Evolutionary conservation across 2,113 vertebrate species (phyloP).

Genomic region (Myotis yumanensis): DNA sequence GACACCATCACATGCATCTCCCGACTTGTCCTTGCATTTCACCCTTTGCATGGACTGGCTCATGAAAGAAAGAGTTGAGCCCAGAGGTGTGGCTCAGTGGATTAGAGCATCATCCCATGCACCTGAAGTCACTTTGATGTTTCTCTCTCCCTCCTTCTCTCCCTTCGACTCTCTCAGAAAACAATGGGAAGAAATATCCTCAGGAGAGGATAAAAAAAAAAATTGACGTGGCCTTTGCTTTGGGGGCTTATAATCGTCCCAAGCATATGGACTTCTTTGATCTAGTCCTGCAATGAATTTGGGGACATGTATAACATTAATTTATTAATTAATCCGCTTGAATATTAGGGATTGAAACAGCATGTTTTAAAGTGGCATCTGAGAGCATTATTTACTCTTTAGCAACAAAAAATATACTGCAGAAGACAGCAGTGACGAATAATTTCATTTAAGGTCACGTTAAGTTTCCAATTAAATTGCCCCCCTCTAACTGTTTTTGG

Average conservation of each 20-base stretch:
- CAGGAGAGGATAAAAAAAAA: background rate
- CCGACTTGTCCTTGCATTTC: background rate
- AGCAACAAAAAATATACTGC: background rate
- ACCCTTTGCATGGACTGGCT: background rate
- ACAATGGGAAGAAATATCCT: too few species aligned
- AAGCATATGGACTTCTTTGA: slow-evolving; percentile 19
- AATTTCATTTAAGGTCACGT: slow-evolving; percentile 37
- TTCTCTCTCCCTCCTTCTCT: too few species aligned
- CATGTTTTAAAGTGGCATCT: slow-evolving; percentile 25
- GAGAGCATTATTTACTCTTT: background rate
- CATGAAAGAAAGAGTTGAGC: background rate
- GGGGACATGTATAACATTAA: background rate
- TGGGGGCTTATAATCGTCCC: background rate
- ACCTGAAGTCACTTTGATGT: too few species aligned
- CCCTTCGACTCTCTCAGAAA: too few species aligned
- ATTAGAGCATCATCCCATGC: too few species aligned
- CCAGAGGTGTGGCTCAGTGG: too few species aligned
- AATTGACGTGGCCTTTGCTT: background rate
- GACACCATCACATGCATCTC: background rate
- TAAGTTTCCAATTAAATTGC: slow-evolving; percentile 59
- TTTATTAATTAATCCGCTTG: slow-evolving; percentile 26
- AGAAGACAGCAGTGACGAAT: slow-evolving; percentile 23
- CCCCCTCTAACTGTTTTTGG: too few species aligned
- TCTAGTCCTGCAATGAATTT: background rate
- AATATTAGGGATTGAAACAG: background rate